phyloP scores from a whole-genome alignment of 2,113 vertebrate species.

The Xenopus tropicalis region DNA sequence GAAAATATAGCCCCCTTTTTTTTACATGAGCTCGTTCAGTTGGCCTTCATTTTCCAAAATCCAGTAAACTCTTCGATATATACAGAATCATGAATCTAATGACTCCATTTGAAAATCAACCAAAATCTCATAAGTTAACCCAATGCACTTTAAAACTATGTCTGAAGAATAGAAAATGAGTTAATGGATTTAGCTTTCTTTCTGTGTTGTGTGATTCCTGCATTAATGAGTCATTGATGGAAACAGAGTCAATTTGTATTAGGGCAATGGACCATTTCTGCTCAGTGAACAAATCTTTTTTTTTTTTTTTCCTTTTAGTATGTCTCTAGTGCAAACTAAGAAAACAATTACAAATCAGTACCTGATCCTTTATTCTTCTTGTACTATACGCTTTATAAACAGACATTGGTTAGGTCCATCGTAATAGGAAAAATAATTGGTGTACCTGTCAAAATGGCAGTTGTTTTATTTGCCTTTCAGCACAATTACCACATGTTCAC shows the following conservation, averaged over 20 bases:
- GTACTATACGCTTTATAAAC: conserved; percentile 5
- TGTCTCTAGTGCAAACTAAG: conserved; percentile 19
- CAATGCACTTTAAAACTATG: not conserved
- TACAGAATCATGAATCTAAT: too few relatives aligned
- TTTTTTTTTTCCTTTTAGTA: conserved; percentile 19
- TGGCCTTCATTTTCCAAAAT: too few relatives aligned
- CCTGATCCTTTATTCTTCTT: conserved; percentile 6
- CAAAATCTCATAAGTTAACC: too few relatives aligned
- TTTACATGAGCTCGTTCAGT: too few relatives aligned
- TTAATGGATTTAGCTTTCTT: conserved; percentile 16
- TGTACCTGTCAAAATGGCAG: conserved; percentile 12
- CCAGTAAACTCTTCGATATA: too few relatives aligned
- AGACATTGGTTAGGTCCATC: conserved; percentile 1
- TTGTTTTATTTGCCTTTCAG: conserved; percentile 10
- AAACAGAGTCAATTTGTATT: conserved; percentile 35
- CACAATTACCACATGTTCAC: conserved; percentile 5
- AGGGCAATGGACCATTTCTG: conserved; percentile 22
- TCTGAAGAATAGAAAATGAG: conserved; percentile 5
- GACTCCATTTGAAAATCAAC: too few relatives aligned
- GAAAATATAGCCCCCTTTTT: too few relatives aligned
- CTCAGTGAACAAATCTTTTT: conserved; percentile 22
- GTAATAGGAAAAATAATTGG: conserved; percentile 20
- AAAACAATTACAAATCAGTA: conserved; percentile 29
- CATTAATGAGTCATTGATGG: conserved; percentile 40
- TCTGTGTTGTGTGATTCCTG: conserved; percentile 20